Evolutionary conservation across 1,140 invertebrate species (phyloP).

Genomic region (Zaprionus lachaisei): DNA sequence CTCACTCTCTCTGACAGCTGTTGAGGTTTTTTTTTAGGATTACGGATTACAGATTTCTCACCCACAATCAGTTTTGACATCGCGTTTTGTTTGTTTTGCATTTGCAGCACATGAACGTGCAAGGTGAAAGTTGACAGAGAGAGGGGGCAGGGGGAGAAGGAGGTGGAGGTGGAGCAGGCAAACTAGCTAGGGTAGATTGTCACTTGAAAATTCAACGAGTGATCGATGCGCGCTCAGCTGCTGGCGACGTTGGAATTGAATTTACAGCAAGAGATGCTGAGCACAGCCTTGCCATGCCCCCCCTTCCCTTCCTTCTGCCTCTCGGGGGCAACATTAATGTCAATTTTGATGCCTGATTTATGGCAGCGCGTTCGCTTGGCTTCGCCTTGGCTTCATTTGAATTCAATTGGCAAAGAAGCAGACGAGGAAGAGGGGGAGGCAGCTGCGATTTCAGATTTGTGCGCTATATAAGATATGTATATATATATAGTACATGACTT

Average conservation of each 20-base stretch:
- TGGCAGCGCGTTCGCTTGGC: conserved; percentile 62
- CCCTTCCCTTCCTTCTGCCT: conserved; percentile 5
- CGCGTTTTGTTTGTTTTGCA: conserved; percentile 43
- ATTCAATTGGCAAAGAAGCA: conserved; percentile 64
- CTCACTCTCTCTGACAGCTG: too few relatives aligned
- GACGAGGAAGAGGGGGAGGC: not conserved
- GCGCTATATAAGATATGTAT: conserved; percentile 22
- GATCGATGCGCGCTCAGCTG: conserved; percentile 51
- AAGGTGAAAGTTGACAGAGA: not conserved
- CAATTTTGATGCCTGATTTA: conserved; percentile 82
- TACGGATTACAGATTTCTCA: conserved; percentile 22
- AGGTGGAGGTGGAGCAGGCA: not conserved
- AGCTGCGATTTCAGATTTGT: conserved; percentile 43
- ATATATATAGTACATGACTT: conserved; percentile 3
- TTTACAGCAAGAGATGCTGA: conserved; percentile 14
- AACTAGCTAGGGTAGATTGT: conserved; percentile 42
- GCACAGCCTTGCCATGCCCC: not conserved
- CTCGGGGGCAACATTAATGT: conserved; percentile 74
- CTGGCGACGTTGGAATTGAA: conserved; percentile 54
- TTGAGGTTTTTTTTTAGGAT: not conserved
- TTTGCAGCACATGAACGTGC: conserved; percentile 29
- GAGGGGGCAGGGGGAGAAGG: not conserved
- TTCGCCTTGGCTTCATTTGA: conserved; percentile 69
- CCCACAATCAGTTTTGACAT: conserved; percentile 38
- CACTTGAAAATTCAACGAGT: conserved; percentile 76